These are phyloP conservation scores for Chunga burmeisteri DNA, from an alignment of 2,113 vertebrate genomes.

Conservation along the genomic window DNA sequence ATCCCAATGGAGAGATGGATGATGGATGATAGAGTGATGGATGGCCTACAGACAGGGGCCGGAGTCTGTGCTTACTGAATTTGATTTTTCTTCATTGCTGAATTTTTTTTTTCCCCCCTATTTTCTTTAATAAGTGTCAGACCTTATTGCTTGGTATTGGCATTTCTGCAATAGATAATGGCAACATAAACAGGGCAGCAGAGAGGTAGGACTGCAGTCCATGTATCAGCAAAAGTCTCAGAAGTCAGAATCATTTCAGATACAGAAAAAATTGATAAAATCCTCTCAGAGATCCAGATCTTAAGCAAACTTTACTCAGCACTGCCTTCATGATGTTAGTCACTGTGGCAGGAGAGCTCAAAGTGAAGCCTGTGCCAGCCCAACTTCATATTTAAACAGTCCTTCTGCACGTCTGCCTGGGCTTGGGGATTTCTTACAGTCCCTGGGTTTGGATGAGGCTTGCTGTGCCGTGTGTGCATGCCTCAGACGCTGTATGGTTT, in stretches of 20 bases:
- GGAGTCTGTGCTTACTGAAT: neutral
- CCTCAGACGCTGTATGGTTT: neutral
- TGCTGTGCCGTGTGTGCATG: neutral
- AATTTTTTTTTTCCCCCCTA: neutral
- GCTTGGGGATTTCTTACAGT: neutral
- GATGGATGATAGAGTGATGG: neutral
- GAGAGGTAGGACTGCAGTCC: neutral
- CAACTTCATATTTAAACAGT: neutral
- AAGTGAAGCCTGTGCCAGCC: neutral
- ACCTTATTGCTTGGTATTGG: neutral
- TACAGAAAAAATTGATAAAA: neutral
- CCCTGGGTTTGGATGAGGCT: neutral
- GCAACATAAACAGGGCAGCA: neutral
- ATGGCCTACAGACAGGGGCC: neutral
- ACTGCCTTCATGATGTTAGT: neutral
- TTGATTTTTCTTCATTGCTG: neutral
- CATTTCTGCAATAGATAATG: neutral
- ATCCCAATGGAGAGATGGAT: neutral
- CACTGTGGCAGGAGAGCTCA: neutral
- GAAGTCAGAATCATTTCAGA: neutral
- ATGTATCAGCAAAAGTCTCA: neutral
- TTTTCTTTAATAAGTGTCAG: neutral
- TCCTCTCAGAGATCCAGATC: neutral
- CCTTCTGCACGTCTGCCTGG: neutral
- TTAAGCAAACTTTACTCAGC: neutral